Conservation (phyloP, 2,888 invertebrate species). For the Drosophila parthenogenetica region DNA sequence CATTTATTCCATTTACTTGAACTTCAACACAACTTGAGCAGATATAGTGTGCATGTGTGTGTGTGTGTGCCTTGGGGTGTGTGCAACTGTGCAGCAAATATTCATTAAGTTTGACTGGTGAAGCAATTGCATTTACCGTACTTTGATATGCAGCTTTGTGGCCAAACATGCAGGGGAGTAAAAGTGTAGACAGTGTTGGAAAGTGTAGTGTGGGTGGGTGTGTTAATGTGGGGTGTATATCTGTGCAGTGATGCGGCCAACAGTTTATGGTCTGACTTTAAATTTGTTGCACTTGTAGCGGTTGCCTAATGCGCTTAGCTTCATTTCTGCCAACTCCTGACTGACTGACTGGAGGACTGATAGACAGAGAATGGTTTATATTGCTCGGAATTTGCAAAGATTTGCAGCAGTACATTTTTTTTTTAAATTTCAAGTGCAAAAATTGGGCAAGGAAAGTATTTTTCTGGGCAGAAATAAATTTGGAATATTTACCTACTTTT, state of each 20-base stretch:
- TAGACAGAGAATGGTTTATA: too few species aligned
- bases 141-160: conserved; percentile 53
- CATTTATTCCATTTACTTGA: conserved; percentile 28
- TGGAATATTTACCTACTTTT: too few species aligned
- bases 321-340: conserved; percentile 30
- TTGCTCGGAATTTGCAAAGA: too few species aligned
- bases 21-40: conserved; percentile 4
- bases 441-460: too few species aligned
- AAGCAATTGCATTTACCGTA: conserved; percentile 54
- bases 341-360: too few species aligned
- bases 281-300: conserved; percentile 43
- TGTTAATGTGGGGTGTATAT: not conserved
- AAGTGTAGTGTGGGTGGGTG: conserved; percentile 1
- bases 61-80: conserved; percentile 13
- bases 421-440: too few species aligned
- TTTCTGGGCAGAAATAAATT: too few species aligned
- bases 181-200: not conserved
- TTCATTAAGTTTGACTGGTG: conserved; percentile 56
- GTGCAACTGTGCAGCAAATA: conserved; percentile 39
- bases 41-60: not conserved
- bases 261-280: conserved; percentile 52
- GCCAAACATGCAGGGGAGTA: conserved; percentile 2
- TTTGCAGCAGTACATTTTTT: too few species aligned
- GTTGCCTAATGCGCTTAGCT: conserved; percentile 53
- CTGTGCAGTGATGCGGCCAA: conserved; percentile 17